Percentiles rank a stretch among this genome's conserved stretches.
Conservation (phyloP, 2,797 vertebrate species). For the Sciurus vulgaris region DNA sequence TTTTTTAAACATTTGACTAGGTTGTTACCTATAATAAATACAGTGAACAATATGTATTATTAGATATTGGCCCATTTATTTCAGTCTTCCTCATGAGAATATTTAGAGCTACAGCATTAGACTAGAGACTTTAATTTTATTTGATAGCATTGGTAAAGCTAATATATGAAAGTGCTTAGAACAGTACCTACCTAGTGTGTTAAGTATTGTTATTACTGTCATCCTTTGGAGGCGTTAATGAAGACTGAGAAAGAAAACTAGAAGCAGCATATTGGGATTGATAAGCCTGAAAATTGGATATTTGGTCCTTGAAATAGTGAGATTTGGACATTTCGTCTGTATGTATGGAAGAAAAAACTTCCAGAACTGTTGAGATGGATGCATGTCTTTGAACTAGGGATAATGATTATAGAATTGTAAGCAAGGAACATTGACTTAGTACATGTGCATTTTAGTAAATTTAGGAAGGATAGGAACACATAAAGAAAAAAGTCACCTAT, state of each 20-base stretch:
- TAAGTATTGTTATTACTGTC: not conserved
- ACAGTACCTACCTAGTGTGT: not conserved
- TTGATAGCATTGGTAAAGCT: constrained; percentile 46
- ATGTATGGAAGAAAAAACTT: constrained; percentile 42
- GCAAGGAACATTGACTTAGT: not conserved
- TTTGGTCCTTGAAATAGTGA: constrained; percentile 18
- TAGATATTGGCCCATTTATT: constrained; percentile 30
- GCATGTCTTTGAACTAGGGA: constrained; percentile 4
- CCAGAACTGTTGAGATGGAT: constrained; percentile 2
- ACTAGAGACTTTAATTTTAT: constrained; percentile 42
- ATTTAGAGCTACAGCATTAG: constrained; percentile 28
- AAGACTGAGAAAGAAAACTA: constrained; percentile 53
- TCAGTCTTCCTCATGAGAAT: constrained; percentile 13
- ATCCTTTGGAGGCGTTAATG: constrained; percentile 19
- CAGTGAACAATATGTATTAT: not conserved
- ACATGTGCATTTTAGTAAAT: not conserved
- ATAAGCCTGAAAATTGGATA: constrained; percentile 48
- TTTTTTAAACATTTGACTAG: not conserved
- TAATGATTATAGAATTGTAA: constrained; percentile 43
- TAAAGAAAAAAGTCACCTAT: not conserved
- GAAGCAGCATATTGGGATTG: not conserved
- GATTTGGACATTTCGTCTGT: not conserved
- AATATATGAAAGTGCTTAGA: constrained; percentile 39
- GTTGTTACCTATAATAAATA: constrained; percentile 12
- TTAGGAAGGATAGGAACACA: constrained; percentile 15